Evolutionary conservation across 2,797 vertebrate genomes (phyloP).

Genomic region (Arnoldichthys spilopterus): DNA sequence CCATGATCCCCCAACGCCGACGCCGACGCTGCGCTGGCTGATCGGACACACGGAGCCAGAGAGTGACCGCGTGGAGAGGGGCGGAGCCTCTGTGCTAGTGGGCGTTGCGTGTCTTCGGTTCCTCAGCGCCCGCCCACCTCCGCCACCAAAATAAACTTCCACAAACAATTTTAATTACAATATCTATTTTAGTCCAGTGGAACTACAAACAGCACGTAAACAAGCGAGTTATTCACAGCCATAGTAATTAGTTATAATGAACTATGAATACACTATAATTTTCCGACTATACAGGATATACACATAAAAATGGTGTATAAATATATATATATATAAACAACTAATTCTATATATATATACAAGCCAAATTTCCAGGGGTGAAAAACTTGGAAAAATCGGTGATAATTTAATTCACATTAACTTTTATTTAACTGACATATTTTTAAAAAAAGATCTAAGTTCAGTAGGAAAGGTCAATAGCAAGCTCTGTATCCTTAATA

Average conservation of each 20-base stretch:
- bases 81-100: background rate
- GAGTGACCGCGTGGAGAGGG: background rate
- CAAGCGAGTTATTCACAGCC: background rate
- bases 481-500: too few relatives aligned
- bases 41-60: background rate
- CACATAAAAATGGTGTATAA: too few relatives aligned
- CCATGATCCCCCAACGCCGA: conserved; percentile 73
- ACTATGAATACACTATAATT: too few relatives aligned
- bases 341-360: too few relatives aligned
- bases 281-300: too few relatives aligned
- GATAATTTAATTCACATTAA: too few relatives aligned
- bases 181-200: background rate
- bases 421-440: too few relatives aligned
- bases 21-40: background rate
- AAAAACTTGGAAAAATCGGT: too few relatives aligned
- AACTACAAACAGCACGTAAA: background rate
- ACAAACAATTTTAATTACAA: conserved; percentile 1
- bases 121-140: background rate
- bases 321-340: too few relatives aligned
- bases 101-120: background rate
- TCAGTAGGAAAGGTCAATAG: too few relatives aligned
- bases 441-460: too few relatives aligned
- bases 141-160: conserved; percentile 34
- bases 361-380: too few relatives aligned
- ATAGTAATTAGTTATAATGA: background rate